Conservation (phyloP, 2,113 vertebrate genomes). For the human region GRCh38 chr21:37224001-37224500, state of each 20-base stretch:
- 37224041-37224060: not conserved
- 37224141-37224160: fast-evolving
- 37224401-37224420: not conserved
- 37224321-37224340: not conserved
- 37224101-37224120: not conserved
- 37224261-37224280: not conserved
- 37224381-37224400: not conserved
- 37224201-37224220: fast-evolving
- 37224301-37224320: not conserved
- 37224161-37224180: not conserved
- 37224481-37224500: not conserved
- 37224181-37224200: fast-evolving
- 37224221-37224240: not conserved
- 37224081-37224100: fast-evolving
- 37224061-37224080: not conserved
- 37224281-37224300: not conserved
- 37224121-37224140: not conserved
- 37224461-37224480: not conserved
- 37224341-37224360: not conserved
- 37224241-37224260: not conserved
- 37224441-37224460: not conserved
- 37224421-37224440: not conserved
- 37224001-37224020: not conserved
- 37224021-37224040: not conserved
- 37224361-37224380: not conserved